Evolutionary conservation across 2,797 vertebrate genomes (phyloP), one percentile per base, ranked within the genome.

Genomic region (Muraenolepis orangiensis): DNA sequence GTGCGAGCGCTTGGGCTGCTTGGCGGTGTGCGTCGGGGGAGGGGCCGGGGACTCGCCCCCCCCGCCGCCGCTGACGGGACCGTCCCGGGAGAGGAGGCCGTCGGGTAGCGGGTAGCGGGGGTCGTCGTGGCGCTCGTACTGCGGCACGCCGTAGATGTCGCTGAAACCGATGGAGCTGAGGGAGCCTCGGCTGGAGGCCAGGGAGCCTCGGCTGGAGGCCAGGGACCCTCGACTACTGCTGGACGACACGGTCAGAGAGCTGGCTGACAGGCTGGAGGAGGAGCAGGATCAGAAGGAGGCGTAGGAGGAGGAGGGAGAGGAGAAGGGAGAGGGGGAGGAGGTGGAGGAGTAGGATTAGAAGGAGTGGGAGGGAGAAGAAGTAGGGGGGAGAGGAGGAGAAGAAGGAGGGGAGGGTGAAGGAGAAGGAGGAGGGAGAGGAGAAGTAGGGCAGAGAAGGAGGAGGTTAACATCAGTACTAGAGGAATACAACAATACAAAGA

Each of bases 141-240:
- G 97, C 0, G 98, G 97, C 29, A 96, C 86, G 34, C 98, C 98
- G 0, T 99, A 99, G 93, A 99, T 99, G 92, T 99, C 98, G 0
- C 94, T 98, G 88, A 99, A 99, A 86, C 97, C 99, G 91, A 99
- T 89, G 0, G 98, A 99, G 92, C 98, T 99, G 68, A 99, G 94
- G 4, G 98, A 99, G 31, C 98, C 98, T 1, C 97, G 92, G 91
- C 97, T 99, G 84, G 97, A 99, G 0, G 98, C 94, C 80, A 98
- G 85, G 0, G 97, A 99, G 51, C 97, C 98, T 0, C 96, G 92
- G 66, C 98, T 99, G 74, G 98, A 99, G 28, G 98, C 96, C 71
- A 98, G 85, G 2, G 97, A 98, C 28, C 98, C 97, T 0, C 97
- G 95, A 81, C 98, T 99, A 89, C 98, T 98, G 86, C 97, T 97